These are phyloP conservation scores for Cetonia aurata DNA, from an alignment of 2,888 invertebrate genomes.

Conservation along the genomic window DNA sequence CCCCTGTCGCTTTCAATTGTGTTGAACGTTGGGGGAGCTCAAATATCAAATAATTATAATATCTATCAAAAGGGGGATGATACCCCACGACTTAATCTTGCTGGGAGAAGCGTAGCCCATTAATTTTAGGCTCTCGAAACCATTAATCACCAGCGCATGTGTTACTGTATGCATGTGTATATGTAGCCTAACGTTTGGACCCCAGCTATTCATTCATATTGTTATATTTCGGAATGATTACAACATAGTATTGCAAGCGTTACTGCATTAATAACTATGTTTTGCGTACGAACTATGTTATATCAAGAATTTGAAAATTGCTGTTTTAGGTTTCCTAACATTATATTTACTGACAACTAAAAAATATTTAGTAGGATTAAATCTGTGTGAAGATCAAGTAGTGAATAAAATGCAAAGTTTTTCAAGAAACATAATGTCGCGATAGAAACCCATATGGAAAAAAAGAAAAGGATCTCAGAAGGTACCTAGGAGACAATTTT, in stretches of 20 bases:
- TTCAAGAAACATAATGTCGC: too few relatives aligned
- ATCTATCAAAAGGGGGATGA: slow-evolving; percentile 32
- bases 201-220: slow-evolving; percentile 26
- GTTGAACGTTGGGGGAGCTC: slow-evolving; percentile 32
- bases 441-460: too few relatives aligned
- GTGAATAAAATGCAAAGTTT: too few relatives aligned
- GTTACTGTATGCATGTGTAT: background rate
- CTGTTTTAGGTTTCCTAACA: too few relatives aligned
- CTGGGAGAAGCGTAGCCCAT: slow-evolving; percentile 31
- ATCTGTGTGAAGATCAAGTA: too few relatives aligned
- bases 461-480: too few relatives aligned
- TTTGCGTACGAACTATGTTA: too few relatives aligned
- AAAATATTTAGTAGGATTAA: too few relatives aligned
- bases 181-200: slow-evolving; percentile 10
- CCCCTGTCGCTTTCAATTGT: slow-evolving; percentile 40
- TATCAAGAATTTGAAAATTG: too few relatives aligned
- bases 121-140: slow-evolving; percentile 35
- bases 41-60: slow-evolving; percentile 42
- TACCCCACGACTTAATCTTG: slow-evolving; percentile 35
- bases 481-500: too few relatives aligned
- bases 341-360: too few relatives aligned
- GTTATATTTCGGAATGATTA: background rate
- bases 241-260: background rate
- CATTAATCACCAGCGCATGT: slow-evolving; percentile 26
- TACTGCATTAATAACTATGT: background rate